Conservation (phyloP, 2,113 vertebrate genomes). For the Cromileptes altivelis region DNA sequence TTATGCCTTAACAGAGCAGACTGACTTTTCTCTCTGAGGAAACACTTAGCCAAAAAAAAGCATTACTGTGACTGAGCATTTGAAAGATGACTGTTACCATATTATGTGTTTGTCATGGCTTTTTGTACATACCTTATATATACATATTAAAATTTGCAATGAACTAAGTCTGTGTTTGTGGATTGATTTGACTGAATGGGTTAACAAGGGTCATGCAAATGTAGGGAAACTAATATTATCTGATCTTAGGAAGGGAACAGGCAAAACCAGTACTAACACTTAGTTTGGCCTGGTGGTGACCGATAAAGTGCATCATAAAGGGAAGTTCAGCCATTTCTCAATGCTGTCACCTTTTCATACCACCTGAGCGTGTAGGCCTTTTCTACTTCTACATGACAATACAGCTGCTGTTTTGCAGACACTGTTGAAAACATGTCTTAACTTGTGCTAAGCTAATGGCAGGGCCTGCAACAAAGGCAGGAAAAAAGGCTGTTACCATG, state of each 20-base stretch:
- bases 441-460: too few species aligned
- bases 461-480: too few species aligned
- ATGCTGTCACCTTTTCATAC: too few species aligned
- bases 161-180: not conserved
- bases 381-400: too few species aligned
- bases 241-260: too few species aligned
- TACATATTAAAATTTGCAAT: constrained; percentile 40
- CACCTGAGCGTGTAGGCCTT: too few species aligned
- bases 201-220: not conserved
- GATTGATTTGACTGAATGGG: constrained; percentile 1
- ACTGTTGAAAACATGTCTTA: too few species aligned
- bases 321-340: too few species aligned
- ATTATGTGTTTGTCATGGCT: constrained; percentile 24
- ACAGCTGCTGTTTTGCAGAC: too few species aligned
- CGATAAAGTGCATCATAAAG: too few species aligned
- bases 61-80: constrained; percentile 39
- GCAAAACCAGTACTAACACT: not conserved
- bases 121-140: constrained; percentile 46
- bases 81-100: constrained; percentile 44
- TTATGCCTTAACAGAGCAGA: constrained; percentile 42
- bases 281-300: not conserved
- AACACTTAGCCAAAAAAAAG: not conserved
- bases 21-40: not conserved
- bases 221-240: not conserved
- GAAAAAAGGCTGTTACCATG: too few species aligned